Conservation (phyloP, 2,888 invertebrate genomes). For the Cryptocephalus primarius region DNA sequence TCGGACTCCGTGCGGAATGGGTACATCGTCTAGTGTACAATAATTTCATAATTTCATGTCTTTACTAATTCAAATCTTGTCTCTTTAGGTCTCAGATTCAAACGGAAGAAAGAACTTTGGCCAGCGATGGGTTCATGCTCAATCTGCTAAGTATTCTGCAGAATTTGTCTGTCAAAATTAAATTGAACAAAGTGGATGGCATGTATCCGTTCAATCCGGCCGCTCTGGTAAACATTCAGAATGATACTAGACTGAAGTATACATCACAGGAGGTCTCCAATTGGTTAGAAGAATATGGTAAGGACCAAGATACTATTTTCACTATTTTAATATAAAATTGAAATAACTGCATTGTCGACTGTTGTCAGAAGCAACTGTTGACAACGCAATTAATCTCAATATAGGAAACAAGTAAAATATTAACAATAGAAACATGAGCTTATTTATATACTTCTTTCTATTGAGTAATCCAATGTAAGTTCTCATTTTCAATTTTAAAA, state of each 20-base stretch:
- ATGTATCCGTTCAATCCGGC: conserved; percentile 80
- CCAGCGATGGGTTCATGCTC: conserved; percentile 92
- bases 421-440: too few relatives aligned
- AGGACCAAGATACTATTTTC: conserved; percentile 20
- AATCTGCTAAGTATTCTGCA: conserved; percentile 88
- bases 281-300: conserved; percentile 59
- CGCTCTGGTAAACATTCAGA: conserved; percentile 56
- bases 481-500: too few relatives aligned
- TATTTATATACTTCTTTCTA: too few relatives aligned
- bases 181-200: conserved; percentile 80
- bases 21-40: too few relatives aligned
- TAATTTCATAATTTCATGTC: too few relatives aligned
- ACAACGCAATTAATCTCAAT: too few relatives aligned
- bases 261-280: conserved; percentile 70
- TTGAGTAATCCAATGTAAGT: too few relatives aligned
- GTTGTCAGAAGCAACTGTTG: too few relatives aligned
- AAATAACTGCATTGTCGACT: not conserved
- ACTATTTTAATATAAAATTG: not conserved
- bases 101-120: conserved; percentile 74
- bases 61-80: not conserved
- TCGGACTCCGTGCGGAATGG: too few relatives aligned
- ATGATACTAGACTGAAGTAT: conserved; percentile 75
- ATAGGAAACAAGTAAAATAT: too few relatives aligned
- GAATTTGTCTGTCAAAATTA: conserved; percentile 79
- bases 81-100: conserved; percentile 61